Evolutionary conservation across 2,113 vertebrate genomes (phyloP).

Genomic region (Glaucidium brasilianum): DNA sequence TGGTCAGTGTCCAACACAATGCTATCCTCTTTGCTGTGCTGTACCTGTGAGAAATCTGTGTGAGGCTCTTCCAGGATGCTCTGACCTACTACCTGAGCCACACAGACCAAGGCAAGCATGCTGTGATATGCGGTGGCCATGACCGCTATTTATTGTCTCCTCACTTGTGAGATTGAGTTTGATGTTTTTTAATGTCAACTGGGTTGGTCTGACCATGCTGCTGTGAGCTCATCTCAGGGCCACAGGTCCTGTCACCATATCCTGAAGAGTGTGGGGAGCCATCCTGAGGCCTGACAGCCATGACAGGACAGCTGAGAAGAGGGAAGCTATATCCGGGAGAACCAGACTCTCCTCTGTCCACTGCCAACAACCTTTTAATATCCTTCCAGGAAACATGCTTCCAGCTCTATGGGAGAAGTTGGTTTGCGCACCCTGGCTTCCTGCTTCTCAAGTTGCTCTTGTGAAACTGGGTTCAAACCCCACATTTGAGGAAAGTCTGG

Average conservation of each 20-base stretch:
- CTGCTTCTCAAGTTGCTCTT: not conserved
- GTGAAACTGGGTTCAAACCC: rapidly evolving
- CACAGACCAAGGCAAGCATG: not conserved
- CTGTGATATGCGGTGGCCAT: not conserved
- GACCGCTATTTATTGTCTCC: not conserved
- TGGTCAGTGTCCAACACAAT: not conserved
- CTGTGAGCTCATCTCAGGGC: not conserved
- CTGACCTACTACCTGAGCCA: not conserved
- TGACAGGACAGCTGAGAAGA: not conserved
- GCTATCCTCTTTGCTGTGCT: not conserved
- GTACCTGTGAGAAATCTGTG: not conserved
- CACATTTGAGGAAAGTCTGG: not conserved
- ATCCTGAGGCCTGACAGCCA: not conserved
- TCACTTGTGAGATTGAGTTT: not conserved
- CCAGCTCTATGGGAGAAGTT: not conserved
- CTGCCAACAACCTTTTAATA: not conserved
- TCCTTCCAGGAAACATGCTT: not conserved
- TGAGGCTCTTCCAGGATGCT: not conserved
- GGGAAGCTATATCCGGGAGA: not conserved
- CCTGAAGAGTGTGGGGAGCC: not conserved
- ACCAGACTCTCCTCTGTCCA: not conserved
- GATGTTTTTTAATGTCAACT: not conserved
- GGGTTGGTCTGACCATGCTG: not conserved
- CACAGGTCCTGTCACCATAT: not conserved
- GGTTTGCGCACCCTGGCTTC: not conserved